Evolutionary conservation across 64 coral and sea anemone species (phyloP).

Genomic region (Montipora foliosa): DNA sequence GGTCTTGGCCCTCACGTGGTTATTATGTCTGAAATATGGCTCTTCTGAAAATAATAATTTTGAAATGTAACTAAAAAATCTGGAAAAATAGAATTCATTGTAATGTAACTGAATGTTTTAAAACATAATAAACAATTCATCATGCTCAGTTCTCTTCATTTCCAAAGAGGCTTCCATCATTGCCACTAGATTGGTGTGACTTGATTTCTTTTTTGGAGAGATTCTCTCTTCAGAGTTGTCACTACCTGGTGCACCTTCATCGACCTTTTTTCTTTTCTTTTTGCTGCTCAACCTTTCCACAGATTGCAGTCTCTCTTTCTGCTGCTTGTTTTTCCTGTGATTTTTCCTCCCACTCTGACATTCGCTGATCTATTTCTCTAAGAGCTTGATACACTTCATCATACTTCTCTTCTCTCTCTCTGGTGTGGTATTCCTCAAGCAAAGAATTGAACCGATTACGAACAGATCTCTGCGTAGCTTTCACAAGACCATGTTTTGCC

Average conservation of each 20-base stretch:
- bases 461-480: conserved; percentile 17
- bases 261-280: conserved; percentile 22
- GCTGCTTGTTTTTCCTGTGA: conserved; percentile 30
- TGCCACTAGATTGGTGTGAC: conserved; percentile 11
- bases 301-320: conserved; percentile 7
- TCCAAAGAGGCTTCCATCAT: conserved; percentile 10
- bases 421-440: neutral
- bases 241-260: neutral
- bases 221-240: neutral
- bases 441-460: conserved; percentile 4
- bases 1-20: neutral
- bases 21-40: neutral
- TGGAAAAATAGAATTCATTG: too few species aligned
- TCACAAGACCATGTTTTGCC: neutral
- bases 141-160: neutral
- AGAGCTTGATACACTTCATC: conserved; percentile 31
- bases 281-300: conserved; percentile 11
- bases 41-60: neutral
- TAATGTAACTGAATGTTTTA: too few species aligned
- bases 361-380: conserved; percentile 20
- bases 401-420: conserved; percentile 27
- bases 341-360: conserved; percentile 33
- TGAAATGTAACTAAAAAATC: too few species aligned
- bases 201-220: conserved; percentile 30
- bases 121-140: too few species aligned